Evolutionary conservation across 2,888 invertebrate genomes (phyloP).

Genomic region (Amiota mariae): DNA sequence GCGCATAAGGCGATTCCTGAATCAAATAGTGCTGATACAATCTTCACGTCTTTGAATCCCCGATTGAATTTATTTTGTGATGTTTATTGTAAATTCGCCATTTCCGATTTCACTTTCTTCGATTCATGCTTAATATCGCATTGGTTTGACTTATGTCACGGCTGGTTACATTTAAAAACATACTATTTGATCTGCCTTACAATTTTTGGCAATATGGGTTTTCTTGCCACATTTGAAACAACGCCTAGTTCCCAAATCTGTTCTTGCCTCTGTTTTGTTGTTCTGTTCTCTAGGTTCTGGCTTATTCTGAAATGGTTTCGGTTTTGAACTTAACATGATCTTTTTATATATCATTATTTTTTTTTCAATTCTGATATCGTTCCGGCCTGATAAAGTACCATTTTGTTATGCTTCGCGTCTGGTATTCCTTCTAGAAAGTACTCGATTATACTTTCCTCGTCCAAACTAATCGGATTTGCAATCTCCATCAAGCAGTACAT

Average conservation of each 20-base stretch:
- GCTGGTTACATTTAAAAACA: background rate
- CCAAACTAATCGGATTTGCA: conserved; percentile 20
- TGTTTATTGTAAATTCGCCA: background rate
- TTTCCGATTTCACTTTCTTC: background rate
- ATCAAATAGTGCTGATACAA: conserved; percentile 1
- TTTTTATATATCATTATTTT: background rate
- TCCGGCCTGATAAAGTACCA: conserved; percentile 16
- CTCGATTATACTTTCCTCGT: conserved; percentile 21
- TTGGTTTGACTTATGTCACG: background rate
- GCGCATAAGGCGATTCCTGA: background rate
- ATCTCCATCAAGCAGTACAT: conserved; percentile 28
- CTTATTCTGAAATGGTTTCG: background rate
- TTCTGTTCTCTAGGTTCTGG: background rate
- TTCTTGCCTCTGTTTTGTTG: background rate
- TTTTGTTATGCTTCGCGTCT: conserved; percentile 17
- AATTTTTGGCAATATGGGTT: background rate
- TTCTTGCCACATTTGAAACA: conserved; percentile 1
- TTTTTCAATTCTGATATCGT: conserved; percentile 7
- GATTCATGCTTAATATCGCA: background rate
- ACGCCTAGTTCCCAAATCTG: background rate
- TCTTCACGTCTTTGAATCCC: background rate
- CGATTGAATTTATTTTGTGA: background rate
- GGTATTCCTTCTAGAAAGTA: conserved; percentile 28
- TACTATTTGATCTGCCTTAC: background rate
- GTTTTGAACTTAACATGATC: background rate